These are phyloP conservation scores for Gavia stellata DNA, from an alignment of 2,113 vertebrate genomes.

Conservation along the genomic window DNA sequence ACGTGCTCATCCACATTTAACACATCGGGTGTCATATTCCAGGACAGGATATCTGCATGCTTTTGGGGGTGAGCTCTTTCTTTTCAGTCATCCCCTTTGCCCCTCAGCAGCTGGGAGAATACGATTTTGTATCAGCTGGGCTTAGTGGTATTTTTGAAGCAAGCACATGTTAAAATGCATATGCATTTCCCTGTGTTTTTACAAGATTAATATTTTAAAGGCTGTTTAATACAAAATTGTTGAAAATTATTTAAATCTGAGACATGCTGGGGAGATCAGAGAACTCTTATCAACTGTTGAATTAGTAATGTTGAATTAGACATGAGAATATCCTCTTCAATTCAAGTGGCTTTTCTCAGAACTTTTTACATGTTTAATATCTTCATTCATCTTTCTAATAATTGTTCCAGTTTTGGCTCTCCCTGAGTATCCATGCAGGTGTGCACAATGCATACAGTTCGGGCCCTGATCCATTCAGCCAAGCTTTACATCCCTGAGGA, in stretches of 20 bases:
- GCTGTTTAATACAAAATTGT: constrained; percentile 17
- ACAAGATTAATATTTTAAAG: constrained; percentile 28
- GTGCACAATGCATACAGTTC: background rate
- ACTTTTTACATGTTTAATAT: background rate
- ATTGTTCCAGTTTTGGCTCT: background rate
- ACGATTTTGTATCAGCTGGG: background rate
- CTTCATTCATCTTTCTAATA: constrained; percentile 4
- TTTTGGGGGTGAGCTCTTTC: background rate
- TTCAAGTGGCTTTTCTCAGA: constrained; percentile 26
- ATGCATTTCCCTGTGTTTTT: constrained; percentile 4
- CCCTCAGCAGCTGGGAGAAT: background rate
- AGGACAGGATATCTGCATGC: background rate
- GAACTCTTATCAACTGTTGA: background rate
- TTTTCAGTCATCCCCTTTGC: background rate
- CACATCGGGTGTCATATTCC: background rate
- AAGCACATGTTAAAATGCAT: background rate
- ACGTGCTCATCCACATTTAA: background rate
- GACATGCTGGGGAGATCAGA: constrained; percentile 16
- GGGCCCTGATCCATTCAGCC: background rate
- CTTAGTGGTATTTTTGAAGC: background rate
- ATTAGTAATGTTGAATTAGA: constrained; percentile 35
- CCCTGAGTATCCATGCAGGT: background rate
- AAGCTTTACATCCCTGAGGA: background rate
- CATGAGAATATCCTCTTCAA: constrained; percentile 1
- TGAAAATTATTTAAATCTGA: constrained; percentile 46